Evolutionary conservation across 2,888 invertebrate genomes (phyloP), one percentile per base, ranked within the genome.

Genomic region (Microdon myrmicae): DNA sequence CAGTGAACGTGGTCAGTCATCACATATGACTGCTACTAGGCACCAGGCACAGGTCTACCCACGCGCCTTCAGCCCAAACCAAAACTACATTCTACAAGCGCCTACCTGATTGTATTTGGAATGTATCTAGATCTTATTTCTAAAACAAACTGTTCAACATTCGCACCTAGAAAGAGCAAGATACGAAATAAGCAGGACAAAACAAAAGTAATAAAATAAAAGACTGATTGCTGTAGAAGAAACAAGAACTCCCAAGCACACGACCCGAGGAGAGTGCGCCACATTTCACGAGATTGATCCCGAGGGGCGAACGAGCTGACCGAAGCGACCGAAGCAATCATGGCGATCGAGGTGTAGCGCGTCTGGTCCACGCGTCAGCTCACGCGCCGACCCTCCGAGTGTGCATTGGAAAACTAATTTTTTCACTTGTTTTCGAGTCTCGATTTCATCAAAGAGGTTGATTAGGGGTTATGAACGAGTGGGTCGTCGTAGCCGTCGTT

Each of bases 51-150:
- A 29, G 49, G 39, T 19, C 39, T 25, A 26, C 44, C 44, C 53
- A 35, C 39, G 56, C 39, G 56, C 35, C n/a, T n/a, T n/a, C 19
- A 49, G 23, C 39, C 32, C 44, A 29, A 35, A 19, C 29, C 22
- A 32, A 56, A 56, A 51, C 61, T 56, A 56, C 64, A 64, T 64
- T 58, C 64, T 51, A 51, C 32, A n/a, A 37, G 58, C 58, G 58
- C 58, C 64, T 58, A 51, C 56, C 51, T 17, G 32, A 22, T 16
- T 29, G 20, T 43, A 43, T 55, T 47, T 48, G 31, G 28, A 54
- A 44, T 31, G 35, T 35, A 37, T 45, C 16, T 25, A 39, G 25
- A 23, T 45, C 25, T 54, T 22, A 26, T n/a, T n/a, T n/a, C n/a
- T 16, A 20, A 48, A 41, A 23, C 34, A 14, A 48, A 6, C 34